Evolutionary conservation across 92 coral and sea anemone genomes (phyloP).

Genomic region (Scolanthus callimorphus): DNA sequence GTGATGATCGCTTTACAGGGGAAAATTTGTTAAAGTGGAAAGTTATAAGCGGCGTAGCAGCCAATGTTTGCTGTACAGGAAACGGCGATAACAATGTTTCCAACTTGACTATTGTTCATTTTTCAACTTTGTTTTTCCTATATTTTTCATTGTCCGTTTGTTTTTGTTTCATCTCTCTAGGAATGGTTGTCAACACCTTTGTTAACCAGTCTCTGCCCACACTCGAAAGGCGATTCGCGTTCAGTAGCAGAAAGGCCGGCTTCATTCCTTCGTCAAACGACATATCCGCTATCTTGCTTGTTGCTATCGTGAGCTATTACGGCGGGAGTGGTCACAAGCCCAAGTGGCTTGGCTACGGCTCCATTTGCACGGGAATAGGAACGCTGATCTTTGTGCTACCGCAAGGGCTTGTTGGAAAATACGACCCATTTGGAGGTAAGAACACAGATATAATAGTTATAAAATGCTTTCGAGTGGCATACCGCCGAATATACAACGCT

Average conservation of each 20-base stretch:
- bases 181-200: slow-evolving; percentile 34
- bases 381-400: slow-evolving; percentile 20
- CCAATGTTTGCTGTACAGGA: too few species aligned
- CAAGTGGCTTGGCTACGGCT: slow-evolving; percentile 36
- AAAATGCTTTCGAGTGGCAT: too few species aligned
- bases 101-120: too few species aligned
- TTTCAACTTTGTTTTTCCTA: too few species aligned
- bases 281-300: slow-evolving; percentile 22
- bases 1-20: too few species aligned
- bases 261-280: slow-evolving; percentile 35
- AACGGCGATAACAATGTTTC: too few species aligned
- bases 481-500: too few species aligned
- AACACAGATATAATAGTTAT: too few species aligned
- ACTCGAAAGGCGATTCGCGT: slow-evolving; percentile 33
- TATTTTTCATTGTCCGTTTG: too few species aligned
- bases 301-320: slow-evolving; percentile 28
- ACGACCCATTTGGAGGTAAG: slow-evolving; percentile 10
- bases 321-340: slow-evolving; percentile 48
- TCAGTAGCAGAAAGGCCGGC: slow-evolving; percentile 22
- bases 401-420: slow-evolving; percentile 5
- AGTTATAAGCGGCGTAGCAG: too few species aligned
- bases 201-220: slow-evolving; percentile 26
- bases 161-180: too few species aligned
- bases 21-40: too few species aligned
- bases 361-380: slow-evolving; percentile 21